Evolutionary conservation across 2,797 vertebrate species (phyloP), one percentile per base, ranked within the genome.

Genomic region (Furcifer pardalis): DNA sequence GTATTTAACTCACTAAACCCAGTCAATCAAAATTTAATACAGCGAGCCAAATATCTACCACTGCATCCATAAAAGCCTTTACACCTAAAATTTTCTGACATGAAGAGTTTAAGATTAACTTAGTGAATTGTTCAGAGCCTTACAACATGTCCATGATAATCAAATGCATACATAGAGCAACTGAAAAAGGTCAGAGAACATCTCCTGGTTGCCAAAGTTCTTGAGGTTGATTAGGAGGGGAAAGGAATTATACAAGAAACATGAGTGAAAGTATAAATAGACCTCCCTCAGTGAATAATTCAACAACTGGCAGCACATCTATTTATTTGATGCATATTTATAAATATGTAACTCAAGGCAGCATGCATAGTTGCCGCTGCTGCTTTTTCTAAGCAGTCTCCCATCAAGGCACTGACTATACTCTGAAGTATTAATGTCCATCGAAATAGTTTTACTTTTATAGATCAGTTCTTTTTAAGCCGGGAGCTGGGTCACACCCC

Each of bases 81-180:
- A 78, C 0, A 49, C 30, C 56, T 75, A 23, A 4, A 78, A n/a
- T 88, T 52, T 73, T 91, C 79, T 42, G 40, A 73, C 83, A 88
- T 60, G 81, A 71, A 19, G 21, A 88, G 44, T 69, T 69, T 56
- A 84, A 19, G 1, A 1, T 84, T 59, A 89, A 69, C 12, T 65
- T 42, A 15, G 56, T 75, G 73, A 81, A 85, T 76, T 73, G 90
- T 93, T 93, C 72, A 89, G 81, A 92, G 65, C 49, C 49, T 49
- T 87, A 74, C 79, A 80, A 79, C 30, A 87, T 68, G 23, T 21
- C 52, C 76, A 83, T 8, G 1, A 52, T 27, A 42, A 59, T 84
- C 79, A 85, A 35, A 59, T 1, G 40, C 27, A 77, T 12, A 62
- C 77, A 76, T 90, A 84, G 81, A 91, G 71, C 46, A 56, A 65